Base-by-base conservation (phyloP, 2,888 invertebrate species). In the Caenorhabditis sp. region DNA sequence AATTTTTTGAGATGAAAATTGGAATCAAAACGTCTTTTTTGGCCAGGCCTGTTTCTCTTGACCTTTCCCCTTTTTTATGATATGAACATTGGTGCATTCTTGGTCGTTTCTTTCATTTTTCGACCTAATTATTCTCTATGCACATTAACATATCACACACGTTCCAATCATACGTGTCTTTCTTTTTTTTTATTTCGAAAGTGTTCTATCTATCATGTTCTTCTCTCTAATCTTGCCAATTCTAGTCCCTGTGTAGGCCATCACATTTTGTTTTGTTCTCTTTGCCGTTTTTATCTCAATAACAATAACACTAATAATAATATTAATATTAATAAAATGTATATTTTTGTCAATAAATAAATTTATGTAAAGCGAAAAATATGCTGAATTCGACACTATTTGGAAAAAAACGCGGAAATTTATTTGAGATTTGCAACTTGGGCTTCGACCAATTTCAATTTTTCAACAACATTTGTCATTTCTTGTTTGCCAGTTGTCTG, bases 401-500 rank as follows among this genome's bases (percentile, higher is more conserved):
- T 6, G 31, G 31, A 31, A 31, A 31, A 10, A 31, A 31, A 10
- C 4, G 10, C 5, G 10, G 10, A 10, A 31, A 54, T 5, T 62
- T 51, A 70, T 49, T 71, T 63, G 26, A 71, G 49, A 23, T 59
- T 57, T 2, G 66, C 71, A 21, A 71, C 66, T 17, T 63, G 54
- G 12, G 60, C 61, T 43, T 73, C 68, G 23, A 73, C 55, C n/a
- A n/a, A 17, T 49, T 73, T 73, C 59, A 73, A 36, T 31, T 68
- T 73, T 31, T 73, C 73, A 14, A 66, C 67, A n/a, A 73, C 65
- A 4, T 64, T 14, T n/a, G 27, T 65, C 31, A 73, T 59, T 57
- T 73, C 73, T 57, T 68, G 65, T 54, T 73, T 73, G 36, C 68
- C 73, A 24, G 58, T 59, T 27, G 68, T 62, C 67, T 70, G 36